Evolutionary conservation across 1,140 invertebrate species (phyloP).

Genomic region (Zaprionus tsacasi): DNA sequence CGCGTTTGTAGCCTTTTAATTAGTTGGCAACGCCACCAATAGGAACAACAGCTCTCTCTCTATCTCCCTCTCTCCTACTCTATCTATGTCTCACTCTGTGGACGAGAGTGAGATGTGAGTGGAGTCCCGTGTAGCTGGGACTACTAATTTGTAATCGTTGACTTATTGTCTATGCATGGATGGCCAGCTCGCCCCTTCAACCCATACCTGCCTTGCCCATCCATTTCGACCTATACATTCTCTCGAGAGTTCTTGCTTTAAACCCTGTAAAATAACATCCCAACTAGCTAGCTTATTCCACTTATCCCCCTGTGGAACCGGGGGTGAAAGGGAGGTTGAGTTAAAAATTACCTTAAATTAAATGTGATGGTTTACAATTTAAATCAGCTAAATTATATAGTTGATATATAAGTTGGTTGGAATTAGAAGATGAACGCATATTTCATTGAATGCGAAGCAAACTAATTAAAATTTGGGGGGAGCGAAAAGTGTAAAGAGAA

Average conservation of each 20-base stretch:
- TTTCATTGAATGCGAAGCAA: too few relatives aligned
- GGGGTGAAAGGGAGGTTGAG: too few relatives aligned
- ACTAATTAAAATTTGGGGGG: too few relatives aligned
- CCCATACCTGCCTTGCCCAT: too few relatives aligned
- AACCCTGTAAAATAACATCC: neutral
- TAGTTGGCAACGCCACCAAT: slow-evolving; percentile 57
- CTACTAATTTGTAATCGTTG: slow-evolving; percentile 52
- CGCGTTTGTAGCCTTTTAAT: slow-evolving; percentile 76
- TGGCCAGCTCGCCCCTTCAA: slow-evolving; percentile 8
- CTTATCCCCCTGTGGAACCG: neutral
- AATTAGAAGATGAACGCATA: too few relatives aligned
- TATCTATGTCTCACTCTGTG: neutral
- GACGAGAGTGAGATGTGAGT: slow-evolving; percentile 10
- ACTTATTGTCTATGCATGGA: slow-evolving; percentile 47
- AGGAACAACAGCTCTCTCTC: neutral
- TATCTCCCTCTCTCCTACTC: too few relatives aligned
- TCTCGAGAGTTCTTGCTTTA: neutral
- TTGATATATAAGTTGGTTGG: neutral
- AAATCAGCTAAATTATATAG: neutral
- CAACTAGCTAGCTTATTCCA: neutral
- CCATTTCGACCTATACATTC: too few relatives aligned
- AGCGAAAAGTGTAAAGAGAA: too few relatives aligned
- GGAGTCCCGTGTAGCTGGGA: slow-evolving; percentile 21
- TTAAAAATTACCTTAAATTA: neutral
- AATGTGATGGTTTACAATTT: neutral